These are phyloP conservation scores for Nomada goodeniana DNA, from an alignment of 2,888 invertebrate species.

Conservation along the genomic window DNA sequence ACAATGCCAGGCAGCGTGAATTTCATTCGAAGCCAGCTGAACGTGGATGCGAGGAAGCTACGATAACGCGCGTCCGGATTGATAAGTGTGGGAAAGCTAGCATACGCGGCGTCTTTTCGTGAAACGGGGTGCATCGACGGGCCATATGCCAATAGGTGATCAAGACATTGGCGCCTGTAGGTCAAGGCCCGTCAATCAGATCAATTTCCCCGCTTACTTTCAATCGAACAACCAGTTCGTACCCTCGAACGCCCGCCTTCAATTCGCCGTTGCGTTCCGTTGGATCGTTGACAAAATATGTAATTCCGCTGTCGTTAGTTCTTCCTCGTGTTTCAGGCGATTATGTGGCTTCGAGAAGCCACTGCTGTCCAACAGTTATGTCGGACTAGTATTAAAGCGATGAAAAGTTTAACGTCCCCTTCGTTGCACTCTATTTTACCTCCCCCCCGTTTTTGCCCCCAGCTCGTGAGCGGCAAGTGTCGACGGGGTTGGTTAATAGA, in stretches of 20 bases:
- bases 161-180: constrained; percentile 58
- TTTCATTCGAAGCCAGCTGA: constrained; percentile 28
- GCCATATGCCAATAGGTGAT: constrained; percentile 32
- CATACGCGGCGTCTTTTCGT: constrained; percentile 59
- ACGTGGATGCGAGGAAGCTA: constrained; percentile 36
- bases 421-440: neutral
- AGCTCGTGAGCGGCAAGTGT: neutral
- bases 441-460: neutral
- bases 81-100: constrained; percentile 77
- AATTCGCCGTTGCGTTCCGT: constrained; percentile 24
- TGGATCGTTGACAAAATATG: constrained; percentile 19
- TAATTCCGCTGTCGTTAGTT: constrained; percentile 17
- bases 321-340: constrained; percentile 21
- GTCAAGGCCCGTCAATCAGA: constrained; percentile 72
- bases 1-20: constrained; percentile 29
- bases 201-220: constrained; percentile 54
- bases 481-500: neutral
- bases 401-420: constrained; percentile 38
- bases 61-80: constrained; percentile 68
- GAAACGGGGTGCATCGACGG: constrained; percentile 19
- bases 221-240: constrained; percentile 27
- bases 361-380: neutral
- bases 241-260: constrained; percentile 38
- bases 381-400: constrained; percentile 5
- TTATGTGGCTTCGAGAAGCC: constrained; percentile 44